phyloP scores from a whole-genome alignment of 2,113 vertebrate species.

The Peromyscus californicus region DNA sequence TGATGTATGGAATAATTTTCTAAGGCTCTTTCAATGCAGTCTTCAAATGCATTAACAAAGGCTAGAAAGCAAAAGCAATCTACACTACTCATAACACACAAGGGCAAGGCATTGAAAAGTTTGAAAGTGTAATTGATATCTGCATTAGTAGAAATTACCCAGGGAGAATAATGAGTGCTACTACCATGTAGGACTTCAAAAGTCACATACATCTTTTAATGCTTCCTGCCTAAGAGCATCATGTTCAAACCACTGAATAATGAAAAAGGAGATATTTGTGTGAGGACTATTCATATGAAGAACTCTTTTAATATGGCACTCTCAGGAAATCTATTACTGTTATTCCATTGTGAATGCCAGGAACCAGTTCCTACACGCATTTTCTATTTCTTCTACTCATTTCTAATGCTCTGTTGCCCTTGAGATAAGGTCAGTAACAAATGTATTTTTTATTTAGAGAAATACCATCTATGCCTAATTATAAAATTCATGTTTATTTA shows the following conservation, averaged over 20 bases:
- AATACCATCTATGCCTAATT: not conserved
- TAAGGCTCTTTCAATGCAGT: slow-evolving; percentile 82
- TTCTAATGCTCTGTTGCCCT: slow-evolving; percentile 22
- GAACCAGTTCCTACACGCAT: not conserved
- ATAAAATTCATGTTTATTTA: not conserved
- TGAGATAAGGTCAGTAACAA: slow-evolving; percentile 26
- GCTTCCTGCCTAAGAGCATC: slow-evolving; percentile 67
- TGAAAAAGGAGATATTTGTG: slow-evolving; percentile 62
- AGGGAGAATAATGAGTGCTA: slow-evolving; percentile 60
- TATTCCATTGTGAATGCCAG: not conserved
- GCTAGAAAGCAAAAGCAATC: slow-evolving; percentile 86
- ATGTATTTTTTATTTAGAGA: not conserved
- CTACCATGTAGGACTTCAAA: slow-evolving; percentile 66
- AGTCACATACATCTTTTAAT: slow-evolving; percentile 65
- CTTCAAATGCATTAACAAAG: slow-evolving; percentile 87
- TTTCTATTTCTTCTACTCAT: slow-evolving; percentile 50
- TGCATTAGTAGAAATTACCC: slow-evolving; percentile 77
- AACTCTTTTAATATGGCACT: slow-evolving; percentile 43
- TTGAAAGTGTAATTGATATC: slow-evolving; percentile 80
- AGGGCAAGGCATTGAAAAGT: slow-evolving; percentile 75
- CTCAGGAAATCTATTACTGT: slow-evolving; percentile 32
- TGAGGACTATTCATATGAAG: slow-evolving; percentile 39
- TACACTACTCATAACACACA: slow-evolving; percentile 74
- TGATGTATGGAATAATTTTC: slow-evolving; percentile 87
- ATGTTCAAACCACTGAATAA: slow-evolving; percentile 53